Conservation (phyloP, 53 echinoderm and acorn worm genomes). For the Zoroaster sp. region DNA sequence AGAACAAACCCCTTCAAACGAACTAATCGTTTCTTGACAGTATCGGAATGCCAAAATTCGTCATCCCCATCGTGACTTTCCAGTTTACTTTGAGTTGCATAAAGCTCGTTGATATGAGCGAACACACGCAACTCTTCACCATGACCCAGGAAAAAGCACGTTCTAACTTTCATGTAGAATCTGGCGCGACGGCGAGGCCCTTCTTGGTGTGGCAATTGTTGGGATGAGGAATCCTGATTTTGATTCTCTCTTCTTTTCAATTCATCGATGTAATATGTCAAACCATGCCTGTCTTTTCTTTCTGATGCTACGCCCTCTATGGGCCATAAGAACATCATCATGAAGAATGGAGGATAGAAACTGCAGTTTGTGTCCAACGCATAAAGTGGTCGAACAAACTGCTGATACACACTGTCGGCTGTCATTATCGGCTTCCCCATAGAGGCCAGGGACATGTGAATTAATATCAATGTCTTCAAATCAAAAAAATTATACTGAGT, state of each 20-base stretch:
- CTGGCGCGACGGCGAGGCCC: not conserved
- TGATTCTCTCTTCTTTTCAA: not conserved
- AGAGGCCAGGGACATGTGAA: constrained; percentile 45
- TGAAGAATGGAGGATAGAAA: constrained; percentile 44
- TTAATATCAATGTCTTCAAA: constrained; percentile 33
- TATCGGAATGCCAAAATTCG: constrained; percentile 29
- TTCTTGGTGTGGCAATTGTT: not conserved
- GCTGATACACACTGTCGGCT: constrained; percentile 25
- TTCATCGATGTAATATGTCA: not conserved
- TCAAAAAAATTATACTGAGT: constrained; percentile 32
- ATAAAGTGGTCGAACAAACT: constrained; percentile 18
- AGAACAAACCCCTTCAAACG: constrained; percentile 25
- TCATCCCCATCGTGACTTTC: not conserved
- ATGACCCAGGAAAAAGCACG: constrained; percentile 46
- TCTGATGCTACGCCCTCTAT: not conserved
- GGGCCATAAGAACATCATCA: constrained; percentile 70
- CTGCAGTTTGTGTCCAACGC: not conserved
- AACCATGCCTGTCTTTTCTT: not conserved
- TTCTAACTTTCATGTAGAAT: constrained; percentile 11
- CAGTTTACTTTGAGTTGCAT: constrained; percentile 1
- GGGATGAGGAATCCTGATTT: too few species aligned
- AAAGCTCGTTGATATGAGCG: constrained; percentile 51
- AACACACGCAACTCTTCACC: constrained; percentile 30
- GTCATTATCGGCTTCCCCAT: not conserved
- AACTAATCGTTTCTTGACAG: constrained; percentile 10